Percentiles rank a stretch among this genome's conserved stretches.
These are phyloP conservation scores for Brachionus rubens DNA, from an alignment of 1,140 invertebrate genomes.

Conservation along the genomic window DNA sequence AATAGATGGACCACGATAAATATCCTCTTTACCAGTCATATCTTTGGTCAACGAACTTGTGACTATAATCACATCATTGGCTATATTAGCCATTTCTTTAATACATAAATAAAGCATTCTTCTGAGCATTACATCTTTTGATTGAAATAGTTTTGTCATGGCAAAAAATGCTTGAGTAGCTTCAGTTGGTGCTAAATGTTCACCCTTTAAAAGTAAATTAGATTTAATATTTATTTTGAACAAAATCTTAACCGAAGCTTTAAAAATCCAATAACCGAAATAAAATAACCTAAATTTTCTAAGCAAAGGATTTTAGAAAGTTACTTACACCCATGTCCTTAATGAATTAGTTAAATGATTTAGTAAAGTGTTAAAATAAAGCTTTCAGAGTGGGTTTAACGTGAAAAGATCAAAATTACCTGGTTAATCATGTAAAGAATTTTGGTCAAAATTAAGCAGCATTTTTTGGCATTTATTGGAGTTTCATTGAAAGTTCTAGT, in stretches of 20 bases:
- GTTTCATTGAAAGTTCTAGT: conserved; percentile 88
- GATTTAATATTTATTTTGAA: conserved; percentile 29
- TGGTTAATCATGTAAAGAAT: conserved; percentile 90
- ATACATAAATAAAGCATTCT: conserved; percentile 94
- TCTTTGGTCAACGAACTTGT: conserved; percentile 90
- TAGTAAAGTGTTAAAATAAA: background rate
- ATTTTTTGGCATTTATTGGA: conserved; percentile 92
- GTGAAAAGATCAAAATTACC: conserved; percentile 52
- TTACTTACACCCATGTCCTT: conserved; percentile 24
- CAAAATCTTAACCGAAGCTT: background rate
- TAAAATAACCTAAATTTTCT: background rate
- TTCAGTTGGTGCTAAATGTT: conserved; percentile 82
- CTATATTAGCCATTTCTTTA: conserved; percentile 87
- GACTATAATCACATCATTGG: conserved; percentile 98
- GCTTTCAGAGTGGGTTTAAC: background rate
- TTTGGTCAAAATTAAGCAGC: conserved; percentile 89
- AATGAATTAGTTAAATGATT: background rate
- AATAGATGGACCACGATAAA: conserved; percentile 90
- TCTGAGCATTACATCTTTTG: conserved; percentile 77
- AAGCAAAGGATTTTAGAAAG: background rate
- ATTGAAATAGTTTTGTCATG: conserved; percentile 98
- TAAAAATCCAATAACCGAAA: background rate
- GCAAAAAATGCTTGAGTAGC: conserved; percentile 98
- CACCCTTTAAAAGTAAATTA: conserved; percentile 66
- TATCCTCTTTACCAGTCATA: conserved; percentile 97